Base-by-base conservation (phyloP, 2,797 vertebrate species). In the Pipistrellus nathusii region DNA sequence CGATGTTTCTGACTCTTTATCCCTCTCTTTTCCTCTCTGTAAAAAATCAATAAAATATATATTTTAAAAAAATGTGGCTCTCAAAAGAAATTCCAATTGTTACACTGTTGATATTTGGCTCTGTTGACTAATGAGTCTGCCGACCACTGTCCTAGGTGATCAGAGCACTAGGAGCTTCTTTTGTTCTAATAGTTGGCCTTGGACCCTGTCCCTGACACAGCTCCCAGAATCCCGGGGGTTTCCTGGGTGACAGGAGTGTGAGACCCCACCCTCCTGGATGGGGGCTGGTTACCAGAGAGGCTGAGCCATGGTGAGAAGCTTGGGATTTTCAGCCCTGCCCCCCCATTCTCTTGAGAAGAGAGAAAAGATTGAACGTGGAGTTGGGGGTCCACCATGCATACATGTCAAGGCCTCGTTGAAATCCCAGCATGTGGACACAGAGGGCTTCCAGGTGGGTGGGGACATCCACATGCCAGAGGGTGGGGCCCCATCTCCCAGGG, bases 121-220 rank as follows among this genome's bases (percentile, higher is more conserved):
- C 46, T 46, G 46, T 46, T 46, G 46, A 48, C 48, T 48, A 15
- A 48, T 48, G 48, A 48, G 53, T 55, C 21, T 55, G 53, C 20
- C 53, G 8, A 12, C 53, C 20, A 55, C 55, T 83, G 30, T 17
- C 44, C 13, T 35, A 27, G 44, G 53, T 7, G 6, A 46, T 46
- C 27, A 57, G 76, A 71, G 12, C 80, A 14, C 59, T 27, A 10
- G 44, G 11, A 14, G 35, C 20, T 4, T 73, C 55, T 91, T 66
- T 41, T 27, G 57, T 64, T 71, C 32, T 75, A 21, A 41, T 30
- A 72, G 25, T 82, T 51, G 53, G 23, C 59, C 88, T 62, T 90
- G 11, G 53, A 51, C 14, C 12, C 4, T 18, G 10, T 72, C 53
- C 25, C 68, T 59, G 41, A 30, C 18, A 23, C 44, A 90, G 44